A percentile compares a stretch with the other conserved stretches of the same genome.
These are phyloP conservation scores for Dasysyrphus albostriatus DNA, from an alignment of 2,888 invertebrate genomes.

Conservation along the genomic window DNA sequence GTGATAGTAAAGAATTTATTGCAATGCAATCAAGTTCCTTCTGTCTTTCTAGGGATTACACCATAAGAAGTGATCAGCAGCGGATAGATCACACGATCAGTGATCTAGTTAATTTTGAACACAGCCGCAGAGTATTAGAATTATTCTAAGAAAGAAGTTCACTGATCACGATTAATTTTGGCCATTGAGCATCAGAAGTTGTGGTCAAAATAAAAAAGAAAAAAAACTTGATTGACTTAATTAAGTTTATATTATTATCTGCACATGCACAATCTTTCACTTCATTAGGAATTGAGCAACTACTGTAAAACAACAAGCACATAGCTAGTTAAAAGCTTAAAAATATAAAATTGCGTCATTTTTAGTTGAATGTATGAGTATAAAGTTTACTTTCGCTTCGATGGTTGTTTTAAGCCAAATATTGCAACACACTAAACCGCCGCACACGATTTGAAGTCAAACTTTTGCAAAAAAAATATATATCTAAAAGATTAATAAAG, in stretches of 20 bases:
- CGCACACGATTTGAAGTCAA: conserved; percentile 53
- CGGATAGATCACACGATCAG: conserved; percentile 50
- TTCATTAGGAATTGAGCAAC: conserved; percentile 72
- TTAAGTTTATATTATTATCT: conserved; percentile 58
- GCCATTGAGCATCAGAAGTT: neutral
- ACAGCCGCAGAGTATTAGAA: neutral
- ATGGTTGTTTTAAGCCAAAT: conserved; percentile 62
- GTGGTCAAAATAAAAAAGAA: conserved; percentile 46
- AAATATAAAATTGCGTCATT: conserved; percentile 55
- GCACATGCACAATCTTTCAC: conserved; percentile 69
- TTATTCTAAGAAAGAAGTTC: conserved; percentile 2
- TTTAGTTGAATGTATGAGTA: conserved; percentile 53
- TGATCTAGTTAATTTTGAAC: conserved; percentile 20
- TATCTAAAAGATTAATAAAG: conserved; percentile 65
- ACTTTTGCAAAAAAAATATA: conserved; percentile 60
- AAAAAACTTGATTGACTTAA: conserved; percentile 44
- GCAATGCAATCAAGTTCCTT: conserved; percentile 12
- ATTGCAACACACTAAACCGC: conserved; percentile 62
- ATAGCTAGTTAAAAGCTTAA: neutral
- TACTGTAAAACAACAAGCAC: conserved; percentile 17
- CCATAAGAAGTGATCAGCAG: conserved; percentile 26
- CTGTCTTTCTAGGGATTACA: conserved; percentile 16
- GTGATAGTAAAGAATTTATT: conserved; percentile 33
- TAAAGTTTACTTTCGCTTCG: conserved; percentile 70
- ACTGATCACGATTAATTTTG: conserved; percentile 24